Base-by-base conservation (phyloP, 2,797 vertebrate genomes). In the Chiropotes sagulatus region DNA sequence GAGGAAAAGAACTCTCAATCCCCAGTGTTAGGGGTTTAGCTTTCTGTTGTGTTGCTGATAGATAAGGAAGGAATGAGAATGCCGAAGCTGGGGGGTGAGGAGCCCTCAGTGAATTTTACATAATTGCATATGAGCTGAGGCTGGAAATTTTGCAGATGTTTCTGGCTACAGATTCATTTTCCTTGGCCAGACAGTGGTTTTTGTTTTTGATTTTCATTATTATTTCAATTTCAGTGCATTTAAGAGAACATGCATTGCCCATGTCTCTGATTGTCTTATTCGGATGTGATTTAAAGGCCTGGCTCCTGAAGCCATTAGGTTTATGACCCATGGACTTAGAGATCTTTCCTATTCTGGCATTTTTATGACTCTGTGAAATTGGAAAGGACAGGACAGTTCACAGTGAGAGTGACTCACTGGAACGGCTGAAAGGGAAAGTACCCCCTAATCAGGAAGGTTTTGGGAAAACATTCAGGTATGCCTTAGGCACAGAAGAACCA, bases 321-420 rank as follows among this genome's bases (percentile, higher is more conserved):
- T 90, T 70, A 44, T 93, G 54, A 84, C 19, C 73, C 14, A 7
- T 50, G 28, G 46, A 79, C 41, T 41, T 41, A 36, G 20, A n/a
- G 22, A 54, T 39, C n/a, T 70, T 24, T 76, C n/a, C 12, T 0
- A 24, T 30, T 30, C 64, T 93, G 90, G 89, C 30, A 26, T 93
- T 95, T 96, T 95, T 96, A 87, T 85, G 67, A 36, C 28, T 76
- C 50, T 88, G 12, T 54, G 28, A 58, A 80, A 93, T 39, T 81
- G 14, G 83, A 87, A 97, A 96, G 64, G n/a, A 86, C 39, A 64
- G 44, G 28, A 44, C 17, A 61, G 50, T 91, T 88, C 28, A 28
- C 22, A 85, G 28, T 8, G 20, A 48, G 54, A 54, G n/a, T 44
- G 54, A 87, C 75, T 86, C 70, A 58, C 61, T 80, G 72, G 52